Percentiles rank a stretch among this genome's conserved stretches.
Evolutionary conservation across 2,113 vertebrate species (phyloP).

Genomic region (Larimichthys crocea): DNA sequence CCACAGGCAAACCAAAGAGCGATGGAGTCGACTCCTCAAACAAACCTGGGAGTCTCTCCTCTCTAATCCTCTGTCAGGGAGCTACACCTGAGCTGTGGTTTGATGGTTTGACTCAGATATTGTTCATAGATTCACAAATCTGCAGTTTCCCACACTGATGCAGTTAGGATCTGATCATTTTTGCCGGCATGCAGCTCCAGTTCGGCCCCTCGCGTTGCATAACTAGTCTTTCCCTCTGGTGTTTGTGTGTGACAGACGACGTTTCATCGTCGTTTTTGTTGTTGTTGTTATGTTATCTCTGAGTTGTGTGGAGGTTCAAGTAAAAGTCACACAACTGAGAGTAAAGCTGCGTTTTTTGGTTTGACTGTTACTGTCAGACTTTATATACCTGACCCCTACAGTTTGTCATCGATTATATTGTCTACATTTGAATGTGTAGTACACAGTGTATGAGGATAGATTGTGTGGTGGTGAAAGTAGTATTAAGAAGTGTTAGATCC

Average conservation of each 20-base stretch:
- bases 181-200: constrained; percentile 1
- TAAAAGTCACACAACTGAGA: constrained; percentile 14
- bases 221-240: constrained; percentile 5
- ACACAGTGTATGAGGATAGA: too few species aligned
- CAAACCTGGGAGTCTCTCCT: constrained; percentile 20
- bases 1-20: constrained; percentile 35
- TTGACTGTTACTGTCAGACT: constrained; percentile 8
- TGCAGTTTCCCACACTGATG: constrained; percentile 35
- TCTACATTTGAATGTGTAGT: too few species aligned
- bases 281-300: constrained; percentile 1
- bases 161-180: constrained; percentile 14
- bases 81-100: constrained; percentile 42
- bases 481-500: too few species aligned
- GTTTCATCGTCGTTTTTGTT: neutral
- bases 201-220: neutral
- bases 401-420: neutral
- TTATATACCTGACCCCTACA: neutral
- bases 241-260: constrained; percentile 20
- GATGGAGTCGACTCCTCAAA: constrained; percentile 39
- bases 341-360: neutral
- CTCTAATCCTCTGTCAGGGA: constrained; percentile 52
- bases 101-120: constrained; percentile 37
- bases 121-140: constrained; percentile 40
- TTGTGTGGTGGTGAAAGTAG: too few species aligned
- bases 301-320: constrained; percentile 25